A percentile compares a stretch with the other conserved stretches of the same genome.
These are phyloP conservation scores for Psittacula derbiana DNA, from an alignment of 2,797 vertebrate species.

Conservation along the genomic window DNA sequence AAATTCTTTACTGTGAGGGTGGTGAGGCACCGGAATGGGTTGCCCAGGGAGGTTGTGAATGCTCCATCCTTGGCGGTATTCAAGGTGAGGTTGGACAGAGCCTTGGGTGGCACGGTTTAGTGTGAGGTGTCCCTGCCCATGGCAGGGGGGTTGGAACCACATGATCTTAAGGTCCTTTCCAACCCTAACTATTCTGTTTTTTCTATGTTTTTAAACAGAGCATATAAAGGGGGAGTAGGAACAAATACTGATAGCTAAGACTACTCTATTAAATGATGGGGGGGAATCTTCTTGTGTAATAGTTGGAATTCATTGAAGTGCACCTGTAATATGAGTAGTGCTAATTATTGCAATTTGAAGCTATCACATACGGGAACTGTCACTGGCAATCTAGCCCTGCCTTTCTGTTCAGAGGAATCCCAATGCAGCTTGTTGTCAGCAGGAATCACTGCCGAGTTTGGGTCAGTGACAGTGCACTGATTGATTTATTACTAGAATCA, in stretches of 20 bases:
- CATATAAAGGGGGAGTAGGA: not conserved
- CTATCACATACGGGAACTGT: not conserved
- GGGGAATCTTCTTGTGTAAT: not conserved
- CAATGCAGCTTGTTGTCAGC: not conserved
- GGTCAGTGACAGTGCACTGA: not conserved
- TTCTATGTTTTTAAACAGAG: too few species aligned
- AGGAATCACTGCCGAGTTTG: not conserved
- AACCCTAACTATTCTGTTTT: too few species aligned
- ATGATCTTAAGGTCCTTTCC: too few species aligned
- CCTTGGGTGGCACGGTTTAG: too few species aligned
- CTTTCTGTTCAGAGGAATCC: not conserved
- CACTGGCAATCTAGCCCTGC: not conserved
- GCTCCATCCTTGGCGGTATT: too few species aligned
- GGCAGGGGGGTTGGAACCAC: too few species aligned
- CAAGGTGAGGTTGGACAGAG: too few species aligned
- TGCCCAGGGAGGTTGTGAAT: too few species aligned
- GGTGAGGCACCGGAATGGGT: too few species aligned
- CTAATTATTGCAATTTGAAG: not conserved
- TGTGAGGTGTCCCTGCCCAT: too few species aligned
- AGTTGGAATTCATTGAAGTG: not conserved
- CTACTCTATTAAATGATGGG: not conserved
- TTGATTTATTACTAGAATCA: not conserved
- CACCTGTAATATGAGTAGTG: not conserved
- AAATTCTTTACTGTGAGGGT: too few species aligned
- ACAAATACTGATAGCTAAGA: not conserved